phyloP scores from a whole-genome alignment of 1,140 invertebrate species.

The Meloidogyne floridensis region DNA sequence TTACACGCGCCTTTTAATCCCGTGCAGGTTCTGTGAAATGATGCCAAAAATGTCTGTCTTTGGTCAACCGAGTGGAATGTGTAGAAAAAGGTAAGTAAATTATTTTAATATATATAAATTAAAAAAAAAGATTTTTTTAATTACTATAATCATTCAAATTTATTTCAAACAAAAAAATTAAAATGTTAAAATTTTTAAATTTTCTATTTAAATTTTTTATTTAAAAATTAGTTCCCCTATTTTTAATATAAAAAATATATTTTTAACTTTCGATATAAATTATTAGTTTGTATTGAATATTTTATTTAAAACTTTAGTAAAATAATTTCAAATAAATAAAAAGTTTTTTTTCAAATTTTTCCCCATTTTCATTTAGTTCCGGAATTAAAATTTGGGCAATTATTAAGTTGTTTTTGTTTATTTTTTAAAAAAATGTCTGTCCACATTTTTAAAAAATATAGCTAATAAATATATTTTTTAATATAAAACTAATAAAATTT shows the following conservation, averaged over 20 bases:
- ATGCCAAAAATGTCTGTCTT: slow-evolving; percentile 3
- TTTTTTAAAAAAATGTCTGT: slow-evolving; percentile 5
- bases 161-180: no score
- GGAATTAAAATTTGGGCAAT: background rate
- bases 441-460: background rate
- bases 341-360: background rate
- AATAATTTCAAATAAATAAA: background rate
- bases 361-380: no score
- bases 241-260: no score
- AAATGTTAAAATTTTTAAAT: no score
- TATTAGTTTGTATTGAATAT: no score
- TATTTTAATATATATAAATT: background rate
- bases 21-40: background rate
- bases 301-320: no score
- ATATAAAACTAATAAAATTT: no score
- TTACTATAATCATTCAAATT: no score
- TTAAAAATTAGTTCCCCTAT: no score
- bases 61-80: background rate
- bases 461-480: background rate
- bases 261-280: no score
- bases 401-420: background rate
- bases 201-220: no score
- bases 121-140: background rate
- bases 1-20: background rate
- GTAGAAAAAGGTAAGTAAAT: background rate